Evolutionary conservation across 2,113 vertebrate genomes (phyloP).

Genomic region (Phalacrocorax pelagicus): DNA sequence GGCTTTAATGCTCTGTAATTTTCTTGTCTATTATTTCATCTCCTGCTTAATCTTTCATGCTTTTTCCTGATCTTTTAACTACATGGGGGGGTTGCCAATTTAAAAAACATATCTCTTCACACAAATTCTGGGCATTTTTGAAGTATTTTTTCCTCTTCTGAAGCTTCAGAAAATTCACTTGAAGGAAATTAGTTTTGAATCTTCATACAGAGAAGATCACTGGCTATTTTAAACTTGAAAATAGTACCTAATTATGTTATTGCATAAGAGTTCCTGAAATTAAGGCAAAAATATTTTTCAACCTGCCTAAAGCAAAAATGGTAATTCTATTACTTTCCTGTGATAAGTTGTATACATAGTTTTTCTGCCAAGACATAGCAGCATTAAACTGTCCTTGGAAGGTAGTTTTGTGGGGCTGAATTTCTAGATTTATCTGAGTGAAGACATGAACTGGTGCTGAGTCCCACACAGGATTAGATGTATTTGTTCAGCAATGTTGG

Average conservation of each 20-base stretch:
- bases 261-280: not conserved
- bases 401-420: not conserved
- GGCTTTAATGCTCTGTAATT: conserved; percentile 75
- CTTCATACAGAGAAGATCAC: not conserved
- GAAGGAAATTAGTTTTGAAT: conserved; percentile 30
- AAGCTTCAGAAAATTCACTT: conserved; percentile 49
- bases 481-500: not conserved
- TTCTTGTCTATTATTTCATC: conserved; percentile 78
- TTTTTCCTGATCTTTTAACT: conserved; percentile 69
- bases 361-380: not conserved
- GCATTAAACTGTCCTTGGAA: not conserved
- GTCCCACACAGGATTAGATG: not conserved
- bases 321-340: not conserved
- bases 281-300: not conserved
- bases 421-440: not conserved
- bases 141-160: not conserved
- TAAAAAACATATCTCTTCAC: conserved; percentile 30
- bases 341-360: not conserved
- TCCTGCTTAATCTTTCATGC: conserved; percentile 71
- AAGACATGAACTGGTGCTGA: not conserved
- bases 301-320: not conserved
- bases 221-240: conserved; percentile 22
- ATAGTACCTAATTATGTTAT: not conserved
- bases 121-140: conserved; percentile 54
- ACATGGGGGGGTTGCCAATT: not conserved